Base-by-base conservation (phyloP, 2,888 invertebrate genomes). In the Agriopis aurantiaria region DNA sequence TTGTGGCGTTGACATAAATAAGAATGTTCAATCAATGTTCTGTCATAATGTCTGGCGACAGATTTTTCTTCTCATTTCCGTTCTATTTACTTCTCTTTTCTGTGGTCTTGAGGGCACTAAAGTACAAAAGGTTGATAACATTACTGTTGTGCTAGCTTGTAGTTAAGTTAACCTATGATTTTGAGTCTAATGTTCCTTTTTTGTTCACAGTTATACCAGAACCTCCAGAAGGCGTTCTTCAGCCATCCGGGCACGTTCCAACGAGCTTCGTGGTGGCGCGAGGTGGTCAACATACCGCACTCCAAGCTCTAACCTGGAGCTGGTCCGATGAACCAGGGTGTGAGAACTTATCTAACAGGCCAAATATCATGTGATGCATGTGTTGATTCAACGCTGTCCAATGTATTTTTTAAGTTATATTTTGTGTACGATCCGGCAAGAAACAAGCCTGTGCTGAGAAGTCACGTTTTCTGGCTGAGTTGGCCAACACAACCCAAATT, bases 201-300 rank as follows among this genome's bases (percentile, higher is more conserved):
- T 62, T 48, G 61, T 74, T 80, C 68, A 3, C 91, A 96, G 96
- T 85, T 97, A 79, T 97, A 97, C 86, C 96, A 97, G 86, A 96
- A 97, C 84, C 93, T 97, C 14, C 96, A 97, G 85, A 95, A 95
- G 72, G 95, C 96, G 72, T 95, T 97, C 87, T 96, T 96, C 92
- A 95, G 96, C 75, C 96, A 96, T 76, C 95, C 96, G 0, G 96
- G 96, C 7, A 96, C 96, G 1, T 96, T 96, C 86, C 96, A 96
- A 76, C 95, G 97, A 64, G 96, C 97, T 3, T 77, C 94, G 1
- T 97, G 97, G 97, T 97, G 97, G 97, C 85, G 88, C 0, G 88
- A 94, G 7, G 88, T 92, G 0, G 85, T 89, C 45, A 78, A 67
- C 53, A 48, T 73, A 46, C 87, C 89, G 0, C 75, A 78, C 0